Base-by-base conservation (phyloP, 2,113 vertebrate genomes). In the Thunnus maccoyii region DNA sequence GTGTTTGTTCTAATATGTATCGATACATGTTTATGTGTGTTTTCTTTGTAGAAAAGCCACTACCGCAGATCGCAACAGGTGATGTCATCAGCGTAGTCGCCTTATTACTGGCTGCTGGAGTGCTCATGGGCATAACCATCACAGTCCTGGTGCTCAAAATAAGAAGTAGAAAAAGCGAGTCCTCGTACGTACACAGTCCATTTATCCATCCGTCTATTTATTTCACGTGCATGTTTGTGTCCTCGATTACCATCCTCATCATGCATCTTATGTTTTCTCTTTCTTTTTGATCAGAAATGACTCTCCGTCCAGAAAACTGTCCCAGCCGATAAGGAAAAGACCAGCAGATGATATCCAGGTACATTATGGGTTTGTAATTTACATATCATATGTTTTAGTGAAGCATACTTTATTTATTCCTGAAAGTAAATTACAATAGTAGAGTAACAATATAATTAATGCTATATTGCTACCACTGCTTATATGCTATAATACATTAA, bases 11-110 rank as follows among this genome's bases (percentile, higher is more conserved):
- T 15, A 62, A 17, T 51, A 52, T 17, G 50, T 44, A 18, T 54
- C 30, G 27, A 30, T 47, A 18, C 5, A 11, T 22, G 11, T 17
- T 1, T 27, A 11, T 61, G 46, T 72, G 30, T 77, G 13, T 82
- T 85, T 77, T 18, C 46, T 70, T 67, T 82, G 4, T 75, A 95
- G 94, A 95, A 50, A 94, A 93, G 66, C 94, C 94, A 5, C 75
- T 93, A 54, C 94, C 94, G 0, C 92, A 94, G 88, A 94, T 92
- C 0, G 92, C 93, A 10, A 80, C 93, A 0, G 83, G 91, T 65
- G 93, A 94, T 54, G 91, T 95, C 82, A 92, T 95, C 89, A 93
- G 94, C 6, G 93, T 95, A 10, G 79, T 95, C 0, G 95, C 94
- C 62, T 88, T 95, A 72, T 86, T 95, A 73, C 70, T 95, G 85